These are phyloP conservation scores for Ruditapes philippinarum DNA, from an alignment of 1,140 invertebrate species.

Conservation along the genomic window DNA sequence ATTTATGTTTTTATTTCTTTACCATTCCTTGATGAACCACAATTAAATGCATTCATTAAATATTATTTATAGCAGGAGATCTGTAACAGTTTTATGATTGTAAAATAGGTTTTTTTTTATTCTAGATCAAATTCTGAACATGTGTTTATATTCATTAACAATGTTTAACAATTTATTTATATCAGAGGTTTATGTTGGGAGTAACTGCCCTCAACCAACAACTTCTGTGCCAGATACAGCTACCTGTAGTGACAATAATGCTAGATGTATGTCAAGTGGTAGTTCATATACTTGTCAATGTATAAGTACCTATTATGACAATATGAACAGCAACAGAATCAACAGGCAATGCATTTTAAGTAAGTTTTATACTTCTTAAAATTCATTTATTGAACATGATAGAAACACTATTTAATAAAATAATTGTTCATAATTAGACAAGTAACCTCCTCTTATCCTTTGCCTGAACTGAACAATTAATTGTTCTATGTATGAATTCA, in stretches of 20 bases:
- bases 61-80: too few relatives aligned
- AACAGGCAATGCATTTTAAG: too few relatives aligned
- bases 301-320: not conserved
- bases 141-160: not conserved
- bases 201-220: not conserved
- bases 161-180: not conserved
- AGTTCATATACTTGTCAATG: not conserved
- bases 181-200: not conserved
- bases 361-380: too few relatives aligned
- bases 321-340: not conserved
- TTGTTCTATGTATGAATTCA: too few relatives aligned
- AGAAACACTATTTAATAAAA: too few relatives aligned
- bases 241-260: not conserved
- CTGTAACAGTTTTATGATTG: not conserved
- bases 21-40: too few relatives aligned
- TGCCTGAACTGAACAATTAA: too few relatives aligned
- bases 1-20: too few relatives aligned
- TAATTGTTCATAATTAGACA: too few relatives aligned
- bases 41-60: too few relatives aligned
- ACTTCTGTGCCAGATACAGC: not conserved
- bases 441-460: too few relatives aligned
- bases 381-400: too few relatives aligned
- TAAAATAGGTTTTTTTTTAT: not conserved
- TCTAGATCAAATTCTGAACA: not conserved
- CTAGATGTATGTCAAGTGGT: not conserved